phyloP scores from a whole-genome alignment of 2,113 vertebrate genomes.

The Coreoperca whiteheadi region DNA sequence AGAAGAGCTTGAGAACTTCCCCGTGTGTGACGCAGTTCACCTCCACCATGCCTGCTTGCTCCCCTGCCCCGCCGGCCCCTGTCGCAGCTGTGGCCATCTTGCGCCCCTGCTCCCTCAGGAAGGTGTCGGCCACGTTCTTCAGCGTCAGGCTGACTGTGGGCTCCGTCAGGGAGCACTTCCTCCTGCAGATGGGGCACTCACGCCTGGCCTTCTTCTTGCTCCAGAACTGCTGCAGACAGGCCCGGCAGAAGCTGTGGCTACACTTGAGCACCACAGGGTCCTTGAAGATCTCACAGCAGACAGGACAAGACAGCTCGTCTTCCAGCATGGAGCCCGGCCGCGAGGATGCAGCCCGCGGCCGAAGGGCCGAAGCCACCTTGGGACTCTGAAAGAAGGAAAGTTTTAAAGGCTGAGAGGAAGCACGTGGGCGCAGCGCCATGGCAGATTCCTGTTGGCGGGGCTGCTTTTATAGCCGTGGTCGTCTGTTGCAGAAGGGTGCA shows the following conservation, averaged over 20 bases:
- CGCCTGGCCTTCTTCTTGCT: conserved; percentile 79
- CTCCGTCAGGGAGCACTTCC: conserved; percentile 80
- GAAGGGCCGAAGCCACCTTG: conserved; percentile 48
- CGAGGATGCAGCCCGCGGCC: conserved; percentile 77
- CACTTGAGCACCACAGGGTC: conserved; percentile 87
- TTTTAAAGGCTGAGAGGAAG: conserved; percentile 82
- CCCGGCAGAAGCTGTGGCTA: conserved; percentile 87
- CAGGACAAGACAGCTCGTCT: conserved; percentile 84
- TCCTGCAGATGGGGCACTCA: conserved; percentile 85
- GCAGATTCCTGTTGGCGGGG: conserved; percentile 12
- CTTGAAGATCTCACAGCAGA: conserved; percentile 86
- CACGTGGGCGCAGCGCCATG: conserved; percentile 82
- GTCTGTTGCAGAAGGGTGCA: background rate
- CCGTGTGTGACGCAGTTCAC: conserved; percentile 76
- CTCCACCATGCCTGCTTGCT: conserved; percentile 25
- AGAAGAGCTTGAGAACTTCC: conserved; percentile 85
- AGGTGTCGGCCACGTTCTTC: conserved; percentile 84
- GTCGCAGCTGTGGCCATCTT: background rate
- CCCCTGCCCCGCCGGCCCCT: background rate
- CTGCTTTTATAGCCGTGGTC: background rate
- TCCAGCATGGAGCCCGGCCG: conserved; percentile 77
- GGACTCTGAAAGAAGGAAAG: conserved; percentile 70
- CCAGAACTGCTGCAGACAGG: conserved; percentile 85
- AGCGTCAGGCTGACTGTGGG: conserved; percentile 84
- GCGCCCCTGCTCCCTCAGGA: conserved; percentile 75